Conservation (phyloP, 2,113 vertebrate species). For the Genyomyrus donnyi region DNA sequence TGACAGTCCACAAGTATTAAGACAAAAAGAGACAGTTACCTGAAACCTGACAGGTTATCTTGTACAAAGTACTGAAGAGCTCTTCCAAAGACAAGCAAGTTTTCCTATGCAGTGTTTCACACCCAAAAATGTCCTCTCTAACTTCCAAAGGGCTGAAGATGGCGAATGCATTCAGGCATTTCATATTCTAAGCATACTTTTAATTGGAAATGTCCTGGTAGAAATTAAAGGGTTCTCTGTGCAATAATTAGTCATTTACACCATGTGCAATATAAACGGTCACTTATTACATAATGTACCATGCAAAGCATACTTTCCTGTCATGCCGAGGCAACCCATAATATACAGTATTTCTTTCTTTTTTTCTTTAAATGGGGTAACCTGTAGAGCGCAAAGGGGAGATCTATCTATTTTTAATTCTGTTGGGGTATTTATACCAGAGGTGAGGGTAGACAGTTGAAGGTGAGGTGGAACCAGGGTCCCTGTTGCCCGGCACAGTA, state of each 20-base stretch:
- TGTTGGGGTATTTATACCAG: neutral
- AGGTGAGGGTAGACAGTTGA: neutral
- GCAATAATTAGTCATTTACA: neutral
- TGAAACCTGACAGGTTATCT: neutral
- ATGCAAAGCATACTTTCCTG: neutral
- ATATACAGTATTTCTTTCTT: neutral
- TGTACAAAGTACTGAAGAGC: neutral
- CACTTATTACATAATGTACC: neutral
- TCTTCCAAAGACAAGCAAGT: neutral
- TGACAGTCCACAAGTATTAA: neutral
- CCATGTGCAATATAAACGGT: neutral
- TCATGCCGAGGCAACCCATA: neutral
- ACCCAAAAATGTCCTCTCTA: neutral
- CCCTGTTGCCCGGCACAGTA: conserved; percentile 20
- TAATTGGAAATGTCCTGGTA: neutral
- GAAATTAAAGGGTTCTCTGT: neutral
- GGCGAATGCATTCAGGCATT: neutral
- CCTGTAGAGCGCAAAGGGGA: neutral
- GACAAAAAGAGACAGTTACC: neutral
- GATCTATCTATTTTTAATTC: neutral
- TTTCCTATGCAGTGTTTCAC: neutral
- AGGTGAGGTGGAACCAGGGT: neutral
- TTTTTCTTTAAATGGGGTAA: neutral
- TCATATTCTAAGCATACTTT: neutral
- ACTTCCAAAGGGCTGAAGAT: neutral